phyloP scores from a whole-genome alignment of 2,113 vertebrate species.

The Plecturocebus donacophilus region DNA sequence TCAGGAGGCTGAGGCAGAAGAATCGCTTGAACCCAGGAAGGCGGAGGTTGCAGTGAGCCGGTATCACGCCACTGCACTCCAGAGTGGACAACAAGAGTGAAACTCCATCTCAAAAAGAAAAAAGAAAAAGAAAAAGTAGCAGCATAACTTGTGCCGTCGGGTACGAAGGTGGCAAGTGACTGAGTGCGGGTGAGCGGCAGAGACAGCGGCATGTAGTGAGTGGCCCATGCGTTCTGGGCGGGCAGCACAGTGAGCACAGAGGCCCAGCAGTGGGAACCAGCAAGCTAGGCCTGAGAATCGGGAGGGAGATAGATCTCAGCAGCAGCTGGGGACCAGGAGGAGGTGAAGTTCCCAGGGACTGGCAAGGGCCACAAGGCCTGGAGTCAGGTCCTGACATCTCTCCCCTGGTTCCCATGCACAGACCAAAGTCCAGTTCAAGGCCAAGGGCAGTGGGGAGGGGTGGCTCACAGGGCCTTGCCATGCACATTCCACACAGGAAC shows the following conservation, averaged over 20 bases:
- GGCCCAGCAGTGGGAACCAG: background rate
- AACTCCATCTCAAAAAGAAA: too few species aligned
- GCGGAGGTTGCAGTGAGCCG: too few species aligned
- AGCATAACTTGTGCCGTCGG: too few species aligned
- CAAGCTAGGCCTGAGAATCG: background rate
- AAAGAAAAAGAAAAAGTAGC: too few species aligned
- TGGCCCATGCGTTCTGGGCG: background rate
- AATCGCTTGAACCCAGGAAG: too few species aligned
- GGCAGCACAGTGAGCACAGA: background rate
- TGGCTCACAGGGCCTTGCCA: background rate
- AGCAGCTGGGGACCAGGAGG: background rate
- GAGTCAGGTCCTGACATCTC: background rate
- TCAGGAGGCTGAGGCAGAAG: too few species aligned
- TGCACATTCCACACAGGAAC: background rate
- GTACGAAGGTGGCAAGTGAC: background rate
- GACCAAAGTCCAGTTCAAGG: background rate
- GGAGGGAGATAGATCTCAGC: background rate
- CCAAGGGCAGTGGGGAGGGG: fast-evolving
- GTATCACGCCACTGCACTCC: too few species aligned
- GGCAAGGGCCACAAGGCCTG: background rate
- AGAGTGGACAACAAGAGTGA: too few species aligned
- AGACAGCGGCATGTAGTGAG: too few species aligned
- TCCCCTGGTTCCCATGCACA: background rate
- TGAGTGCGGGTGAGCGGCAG: background rate
- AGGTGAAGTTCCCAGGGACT: background rate